Conservation (phyloP, 2,888 invertebrate genomes). For the Acleris laterana region DNA sequence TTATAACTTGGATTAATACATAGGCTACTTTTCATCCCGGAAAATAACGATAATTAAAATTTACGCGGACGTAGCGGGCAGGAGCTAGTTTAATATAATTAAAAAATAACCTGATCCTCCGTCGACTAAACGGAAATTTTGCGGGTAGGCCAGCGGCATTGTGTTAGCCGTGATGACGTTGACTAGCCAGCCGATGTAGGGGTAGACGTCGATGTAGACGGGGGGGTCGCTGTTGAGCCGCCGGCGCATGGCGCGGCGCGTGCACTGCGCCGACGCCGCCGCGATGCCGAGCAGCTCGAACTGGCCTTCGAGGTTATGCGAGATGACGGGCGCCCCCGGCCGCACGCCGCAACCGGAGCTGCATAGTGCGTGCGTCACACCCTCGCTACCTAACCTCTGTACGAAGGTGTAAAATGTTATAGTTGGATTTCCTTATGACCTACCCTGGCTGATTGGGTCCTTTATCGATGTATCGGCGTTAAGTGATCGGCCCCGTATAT, state of each 20-base stretch:
- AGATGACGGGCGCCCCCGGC: conserved; percentile 67
- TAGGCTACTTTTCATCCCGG: no score
- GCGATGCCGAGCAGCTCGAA: conserved; percentile 70
- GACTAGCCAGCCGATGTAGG: conserved; percentile 68
- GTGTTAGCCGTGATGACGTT: conserved; percentile 67
- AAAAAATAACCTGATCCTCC: conserved; percentile 53
- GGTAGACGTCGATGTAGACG: conserved; percentile 69
- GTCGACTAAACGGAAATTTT: conserved; percentile 58
- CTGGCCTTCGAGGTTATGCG: conserved; percentile 59
- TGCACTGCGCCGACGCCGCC: conserved; percentile 62
- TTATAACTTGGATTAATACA: no score
- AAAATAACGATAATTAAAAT: no score
- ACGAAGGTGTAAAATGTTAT: not conserved
- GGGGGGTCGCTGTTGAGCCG: conserved; percentile 67
- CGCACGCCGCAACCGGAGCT: conserved; percentile 72
- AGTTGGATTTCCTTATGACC: no score
- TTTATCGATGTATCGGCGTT: no score
- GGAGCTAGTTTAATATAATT: not conserved
- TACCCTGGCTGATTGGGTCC: no score
- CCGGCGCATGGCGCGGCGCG: conserved; percentile 57
- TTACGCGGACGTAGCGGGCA: no score
- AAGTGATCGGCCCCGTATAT: no score
- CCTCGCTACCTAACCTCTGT: conserved; percentile 60
- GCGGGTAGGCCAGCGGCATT: conserved; percentile 65
- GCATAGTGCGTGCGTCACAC: conserved; percentile 69